Base-by-base conservation (phyloP, 1,140 invertebrate species). In the Psilanteris sp. region DNA sequence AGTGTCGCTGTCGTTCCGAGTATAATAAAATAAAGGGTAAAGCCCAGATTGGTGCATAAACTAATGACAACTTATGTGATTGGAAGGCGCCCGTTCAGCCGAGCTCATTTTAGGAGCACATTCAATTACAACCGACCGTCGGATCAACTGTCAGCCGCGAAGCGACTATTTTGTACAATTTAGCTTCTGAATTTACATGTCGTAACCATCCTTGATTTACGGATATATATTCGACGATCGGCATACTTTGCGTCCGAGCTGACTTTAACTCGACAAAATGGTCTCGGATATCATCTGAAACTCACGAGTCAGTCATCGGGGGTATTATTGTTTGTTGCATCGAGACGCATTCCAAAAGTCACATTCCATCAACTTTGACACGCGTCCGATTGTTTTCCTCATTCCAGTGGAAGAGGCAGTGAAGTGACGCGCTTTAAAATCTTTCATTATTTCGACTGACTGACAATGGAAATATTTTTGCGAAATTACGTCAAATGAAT, bases 21-120 rank as follows among this genome's bases (percentile, higher is more conserved):
- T 10, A 11, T 77, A 67, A 71, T 71, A 66, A 71, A 77, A 67
- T 71, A 67, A 67, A 66, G 52, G 66, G 48, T 61, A 59, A 48
- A 48, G 61, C 34, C 36, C 37, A 34, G 54, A 50, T 55, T 39
- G 57, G 50, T 41, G 73, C 64, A 66, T 59, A 61, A 76, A 64
- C 52, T 41, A 34, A 26, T 34, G 41, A 50, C 55, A 50, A 57
- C 39, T 74, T 50, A 68, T 46, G 46, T 54, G 72, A 68, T 55
- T 62, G 57, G 48, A 37, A 20, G 27, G n/a, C n/a, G n/a, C n/a
- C n/a, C n/a, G n/a, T n/a, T n/a, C n/a, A 16, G 15, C 26, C 13
- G 18, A 10, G 54, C 44, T 59, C 67, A 15, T 29, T 43, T 36
- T 16, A n/a, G n/a, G n/a, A n/a, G n/a, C n/a, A n/a, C 43, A 34